Base-by-base conservation (phyloP, 2,888 invertebrate genomes). In the Morpho deidamia region DNA sequence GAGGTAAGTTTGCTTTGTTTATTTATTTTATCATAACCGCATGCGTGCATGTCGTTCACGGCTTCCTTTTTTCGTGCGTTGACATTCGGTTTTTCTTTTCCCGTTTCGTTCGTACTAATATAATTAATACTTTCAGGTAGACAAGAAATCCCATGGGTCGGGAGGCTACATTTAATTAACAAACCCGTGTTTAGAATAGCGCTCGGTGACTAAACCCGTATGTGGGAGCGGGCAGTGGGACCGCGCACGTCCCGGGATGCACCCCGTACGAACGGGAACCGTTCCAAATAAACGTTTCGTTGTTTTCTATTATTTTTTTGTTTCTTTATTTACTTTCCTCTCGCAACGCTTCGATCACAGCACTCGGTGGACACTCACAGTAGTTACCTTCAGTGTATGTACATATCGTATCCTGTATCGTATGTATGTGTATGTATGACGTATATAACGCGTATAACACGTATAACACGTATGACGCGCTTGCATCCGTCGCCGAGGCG, bases 61-160 rank as follows among this genome's bases (percentile, higher is more conserved):
- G 83, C 82, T 81, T 77, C 62, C 70, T 69, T 73, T 67, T 39
- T 69, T 71, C 67, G 70, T 67, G 80, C 78, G 81, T 62, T 71
- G 73, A 67, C 60, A 56, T 60, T 59, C 63, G n/a, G 63, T 69
- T 71, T 70, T 74, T 74, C 74, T 71, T 73, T 77, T 78, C 70
- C 67, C 70, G 80, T 85, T 81, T 5, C 79, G 86, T 86, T 87
- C 83, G 78, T 86, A 89, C 89, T 89, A 90, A 90, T 89, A 76
- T 81, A 85, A 84, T 88, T 85, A 85, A 85, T 83, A 83, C 83
- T 88, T 88, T 89, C 89, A 88, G 89, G 88, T 87, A 82, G 81
- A 81, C 84, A 69, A 83, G 86, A 84, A 85, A 84, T 59, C 87
- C 88, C 88, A 75, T 77, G 88, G 85, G 81, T 86, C 87, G 87